A percentile compares a stretch with the other conserved stretches of the same genome.
Conservation (phyloP, 2,113 vertebrate genomes). For the Mungos mungo region DNA sequence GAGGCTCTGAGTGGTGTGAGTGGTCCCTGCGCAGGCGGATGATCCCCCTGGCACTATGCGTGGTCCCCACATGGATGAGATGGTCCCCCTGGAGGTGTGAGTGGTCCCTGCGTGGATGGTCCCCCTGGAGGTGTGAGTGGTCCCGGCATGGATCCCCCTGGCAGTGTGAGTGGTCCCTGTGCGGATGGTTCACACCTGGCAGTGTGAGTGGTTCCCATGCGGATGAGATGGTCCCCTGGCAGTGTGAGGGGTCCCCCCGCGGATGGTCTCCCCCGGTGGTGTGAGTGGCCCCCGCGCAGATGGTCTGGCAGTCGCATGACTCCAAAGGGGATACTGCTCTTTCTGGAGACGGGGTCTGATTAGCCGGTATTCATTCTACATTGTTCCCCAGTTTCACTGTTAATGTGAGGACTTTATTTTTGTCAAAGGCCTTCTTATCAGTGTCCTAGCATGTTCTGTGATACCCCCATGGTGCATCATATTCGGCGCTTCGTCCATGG, state of each 20-base stretch:
- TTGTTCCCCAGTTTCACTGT: neutral
- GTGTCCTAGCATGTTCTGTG: conserved; percentile 97
- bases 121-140: neutral
- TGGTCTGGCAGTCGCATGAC: neutral
- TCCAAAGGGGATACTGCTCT: neutral
- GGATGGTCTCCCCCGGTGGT: too few species aligned
- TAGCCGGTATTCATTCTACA: neutral
- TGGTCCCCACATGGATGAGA: neutral
- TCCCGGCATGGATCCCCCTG: neutral
- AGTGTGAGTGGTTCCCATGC: too few species aligned
- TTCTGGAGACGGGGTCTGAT: neutral
- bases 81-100: too few species aligned
- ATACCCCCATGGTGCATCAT: conserved; percentile 99
- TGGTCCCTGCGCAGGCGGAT: neutral
- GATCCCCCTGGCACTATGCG: rapidly evolving
- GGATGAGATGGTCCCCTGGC: too few species aligned
- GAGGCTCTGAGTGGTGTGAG: neutral
- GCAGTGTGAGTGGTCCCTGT: too few species aligned
- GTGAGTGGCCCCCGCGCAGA: neutral
- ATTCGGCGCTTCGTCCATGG: conserved; percentile 97
- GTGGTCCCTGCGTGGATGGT: too few species aligned
- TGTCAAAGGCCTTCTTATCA: conserved; percentile 94
- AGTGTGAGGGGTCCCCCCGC: too few species aligned
- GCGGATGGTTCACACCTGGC: too few species aligned
- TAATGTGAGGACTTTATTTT: conserved; percentile 60